A percentile compares a stretch with the other conserved stretches of the same genome.
Conservation (phyloP, 1,140 invertebrate genomes). For the Eriocheir sinensis region DNA sequence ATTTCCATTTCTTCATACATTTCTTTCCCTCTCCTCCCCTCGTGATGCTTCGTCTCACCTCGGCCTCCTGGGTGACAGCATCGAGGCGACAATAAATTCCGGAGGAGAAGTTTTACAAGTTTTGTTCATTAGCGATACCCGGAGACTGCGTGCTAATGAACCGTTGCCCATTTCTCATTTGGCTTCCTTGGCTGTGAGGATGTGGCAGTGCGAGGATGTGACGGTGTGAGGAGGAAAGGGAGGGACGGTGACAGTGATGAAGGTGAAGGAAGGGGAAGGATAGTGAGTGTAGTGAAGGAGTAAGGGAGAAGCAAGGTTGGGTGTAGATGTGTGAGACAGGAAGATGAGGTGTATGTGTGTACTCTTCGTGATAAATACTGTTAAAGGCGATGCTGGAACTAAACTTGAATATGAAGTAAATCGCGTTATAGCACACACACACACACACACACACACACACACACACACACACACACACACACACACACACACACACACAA, state of each 20-base stretch:
- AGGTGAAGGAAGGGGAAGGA: neutral
- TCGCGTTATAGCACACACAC: too few relatives aligned
- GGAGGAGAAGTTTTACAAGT: constrained; percentile 66
- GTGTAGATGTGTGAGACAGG: neutral
- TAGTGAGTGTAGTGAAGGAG: neutral
- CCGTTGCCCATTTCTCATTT: constrained; percentile 53
- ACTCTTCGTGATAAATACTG: too few relatives aligned
- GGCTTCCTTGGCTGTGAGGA: too few relatives aligned
- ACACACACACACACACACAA: too few relatives aligned
- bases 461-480: too few relatives aligned
- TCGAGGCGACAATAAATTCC: constrained; percentile 55
- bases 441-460: too few relatives aligned
- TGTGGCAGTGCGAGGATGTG: neutral
- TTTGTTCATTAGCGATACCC: constrained; percentile 65
- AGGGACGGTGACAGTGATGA: neutral
- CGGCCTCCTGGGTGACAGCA: neutral
- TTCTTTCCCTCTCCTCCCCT: neutral
- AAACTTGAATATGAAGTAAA: too few relatives aligned
- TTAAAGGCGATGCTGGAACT: too few relatives aligned
- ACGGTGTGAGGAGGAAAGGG: neutral
- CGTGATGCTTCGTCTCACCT: neutral
- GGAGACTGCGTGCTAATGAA: constrained; percentile 54
- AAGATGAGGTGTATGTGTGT: neutral
- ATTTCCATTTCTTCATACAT: neutral
- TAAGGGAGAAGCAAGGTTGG: neutral